Evolutionary conservation across 2,888 invertebrate genomes (phyloP), one percentile per base, ranked within the genome.

Genomic region (Heliconius erato): DNA sequence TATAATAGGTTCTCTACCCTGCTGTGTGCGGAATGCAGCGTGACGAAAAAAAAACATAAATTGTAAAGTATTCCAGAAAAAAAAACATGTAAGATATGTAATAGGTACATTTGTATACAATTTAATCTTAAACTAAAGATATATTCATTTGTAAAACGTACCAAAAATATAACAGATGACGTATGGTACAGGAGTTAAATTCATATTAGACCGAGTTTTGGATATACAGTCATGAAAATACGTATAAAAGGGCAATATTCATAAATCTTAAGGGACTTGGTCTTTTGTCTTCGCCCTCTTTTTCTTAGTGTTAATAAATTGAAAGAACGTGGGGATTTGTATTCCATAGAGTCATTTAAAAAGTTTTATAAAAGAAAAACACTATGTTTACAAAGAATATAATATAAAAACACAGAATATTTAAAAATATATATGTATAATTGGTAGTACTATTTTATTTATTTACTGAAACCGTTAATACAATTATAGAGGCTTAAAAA

Each of bases 221-320:
- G 63, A 77, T 81, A 59, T 68, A 80, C 40, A 44, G 67, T 78
- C 67, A 68, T 32, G 28, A 78, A 28, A 65, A 78, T 68, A 78
- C 67, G 78, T 68, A 78, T 68, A 78, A 78, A 67, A 32, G 44
- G 68, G 81, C 63, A 71, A 78, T 81, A 77, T 81, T 78, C 77
- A 81, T 81, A 81, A 81, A 81, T 81, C 71, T 78, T 63, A 71
- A 81, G 77, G 77, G 65, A 78, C 71, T 71, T 49, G 63, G 44
- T 81, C 77, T 78, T 81, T 81, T 81, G 71, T 81, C 65, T 81
- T 78, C 44, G 28, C 77, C 35, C 71, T 78, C 81, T 78, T 81
- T 54, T 78, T 63, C 77, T 63, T 44, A 44, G 40, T 44, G 59
- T 59, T 68, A 77, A 81, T 32, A 81, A 78, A 68, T 78, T 78